A percentile compares a stretch with the other conserved stretches of the same genome.
These are phyloP conservation scores for Syrista parreyssii DNA, from an alignment of 2,888 invertebrate genomes.

Conservation along the genomic window DNA sequence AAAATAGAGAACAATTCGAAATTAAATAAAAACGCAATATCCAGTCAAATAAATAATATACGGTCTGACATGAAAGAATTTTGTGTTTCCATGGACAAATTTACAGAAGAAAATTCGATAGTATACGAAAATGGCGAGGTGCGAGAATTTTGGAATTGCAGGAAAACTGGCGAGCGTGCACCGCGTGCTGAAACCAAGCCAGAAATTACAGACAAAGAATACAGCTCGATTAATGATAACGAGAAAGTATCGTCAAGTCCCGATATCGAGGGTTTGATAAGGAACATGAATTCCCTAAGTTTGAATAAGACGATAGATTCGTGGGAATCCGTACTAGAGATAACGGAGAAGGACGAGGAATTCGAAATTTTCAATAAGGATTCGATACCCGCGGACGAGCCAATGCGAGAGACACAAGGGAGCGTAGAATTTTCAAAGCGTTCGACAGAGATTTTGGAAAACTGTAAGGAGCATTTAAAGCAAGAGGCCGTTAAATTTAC, in stretches of 20 bases:
- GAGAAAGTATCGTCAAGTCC: background rate
- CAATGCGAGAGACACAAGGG: background rate
- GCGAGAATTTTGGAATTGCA: slow-evolving; percentile 10
- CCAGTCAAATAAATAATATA: slow-evolving; percentile 37
- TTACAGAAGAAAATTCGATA: slow-evolving; percentile 42
- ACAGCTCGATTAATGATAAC: background rate
- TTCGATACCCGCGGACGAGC: background rate
- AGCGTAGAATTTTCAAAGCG: background rate
- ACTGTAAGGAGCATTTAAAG: slow-evolving; percentile 27
- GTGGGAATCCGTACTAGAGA: background rate
- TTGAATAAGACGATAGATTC: slow-evolving; percentile 8
- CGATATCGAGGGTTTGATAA: slow-evolving; percentile 11
- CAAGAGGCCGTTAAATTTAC: slow-evolving; percentile 29
- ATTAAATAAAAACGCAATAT: slow-evolving; percentile 19
- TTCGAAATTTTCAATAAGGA: background rate
- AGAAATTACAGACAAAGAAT: background rate
- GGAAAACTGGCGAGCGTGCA: background rate
- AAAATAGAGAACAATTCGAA: background rate
- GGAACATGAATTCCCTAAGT: slow-evolving; percentile 21
- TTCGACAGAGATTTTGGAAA: slow-evolving; percentile 20
- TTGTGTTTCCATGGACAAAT: slow-evolving; percentile 39
- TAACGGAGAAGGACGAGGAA: background rate
- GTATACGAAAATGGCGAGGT: slow-evolving; percentile 27
- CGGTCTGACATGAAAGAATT: slow-evolving; percentile 46
- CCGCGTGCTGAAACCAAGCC: background rate